Conservation (phyloP, 2,797 vertebrate genomes). For the Cryptoblepharus egeriae region DNA sequence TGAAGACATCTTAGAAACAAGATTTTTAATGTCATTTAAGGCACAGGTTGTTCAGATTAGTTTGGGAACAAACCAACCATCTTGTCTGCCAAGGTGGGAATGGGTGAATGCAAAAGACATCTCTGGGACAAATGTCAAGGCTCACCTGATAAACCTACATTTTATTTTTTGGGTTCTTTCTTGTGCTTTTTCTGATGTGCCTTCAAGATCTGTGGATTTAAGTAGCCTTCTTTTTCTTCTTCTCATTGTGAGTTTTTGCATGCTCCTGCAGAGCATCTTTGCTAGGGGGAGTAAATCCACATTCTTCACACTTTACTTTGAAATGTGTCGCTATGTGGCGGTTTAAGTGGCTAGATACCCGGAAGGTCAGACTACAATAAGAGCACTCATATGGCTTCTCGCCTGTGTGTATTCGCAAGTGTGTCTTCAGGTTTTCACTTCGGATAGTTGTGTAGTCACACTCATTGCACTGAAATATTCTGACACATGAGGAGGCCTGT, state of each 20-base stretch:
- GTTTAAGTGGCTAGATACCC: constrained; percentile 65
- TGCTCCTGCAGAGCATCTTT: constrained; percentile 40
- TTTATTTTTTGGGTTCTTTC: neutral
- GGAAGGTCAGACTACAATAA: constrained; percentile 51
- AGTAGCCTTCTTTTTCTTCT: neutral
- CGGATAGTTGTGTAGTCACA: constrained; percentile 60
- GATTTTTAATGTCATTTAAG: neutral
- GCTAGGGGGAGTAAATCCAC: constrained; percentile 31
- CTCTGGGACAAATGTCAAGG: neutral
- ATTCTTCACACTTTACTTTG: constrained; percentile 33
- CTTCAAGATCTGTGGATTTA: constrained; percentile 23
- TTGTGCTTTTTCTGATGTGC: constrained; percentile 22
- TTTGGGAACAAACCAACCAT: accelerated
- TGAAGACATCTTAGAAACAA: neutral
- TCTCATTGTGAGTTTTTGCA: neutral
- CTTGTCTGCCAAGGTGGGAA: too few species aligned
- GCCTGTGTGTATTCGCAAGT: constrained; percentile 57
- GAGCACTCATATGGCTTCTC: constrained; percentile 55
- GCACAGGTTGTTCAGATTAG: neutral
- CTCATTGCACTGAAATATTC: constrained; percentile 47
- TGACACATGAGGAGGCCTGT: constrained; percentile 23
- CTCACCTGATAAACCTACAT: neutral
- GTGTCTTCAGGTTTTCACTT: constrained; percentile 52
- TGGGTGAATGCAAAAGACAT: too few species aligned
- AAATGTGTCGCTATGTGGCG: constrained; percentile 58